These are phyloP conservation scores for Monopis laevigella DNA, from an alignment of 2,888 invertebrate species.

Conservation along the genomic window DNA sequence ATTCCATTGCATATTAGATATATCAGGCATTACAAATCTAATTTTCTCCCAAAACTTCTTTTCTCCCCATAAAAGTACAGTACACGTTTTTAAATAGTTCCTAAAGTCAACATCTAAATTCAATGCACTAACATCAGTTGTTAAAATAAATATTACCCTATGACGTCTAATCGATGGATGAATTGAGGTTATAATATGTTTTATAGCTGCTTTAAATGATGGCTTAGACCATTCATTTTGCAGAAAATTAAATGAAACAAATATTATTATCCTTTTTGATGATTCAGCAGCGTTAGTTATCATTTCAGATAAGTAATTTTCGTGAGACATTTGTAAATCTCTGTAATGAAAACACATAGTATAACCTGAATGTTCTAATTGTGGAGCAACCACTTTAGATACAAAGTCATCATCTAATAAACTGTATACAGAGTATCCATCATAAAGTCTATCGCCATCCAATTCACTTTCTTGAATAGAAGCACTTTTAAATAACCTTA, in stretches of 20 bases:
- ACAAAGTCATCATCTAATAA: conserved; percentile 80
- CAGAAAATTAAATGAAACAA: conserved; percentile 83
- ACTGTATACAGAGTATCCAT: conserved; percentile 89
- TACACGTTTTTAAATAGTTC: conserved; percentile 74
- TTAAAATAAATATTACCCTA: conserved; percentile 64
- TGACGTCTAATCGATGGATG: conserved; percentile 73
- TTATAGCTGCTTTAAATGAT: conserved; percentile 83
- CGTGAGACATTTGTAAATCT: conserved; percentile 69
- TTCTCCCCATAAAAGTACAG: conserved; percentile 81
- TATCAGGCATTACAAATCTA: conserved; percentile 83
- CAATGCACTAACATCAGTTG: conserved; percentile 74
- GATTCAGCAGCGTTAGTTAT: conserved; percentile 71
- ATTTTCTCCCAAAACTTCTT: conserved; percentile 91
- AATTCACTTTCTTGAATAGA: conserved; percentile 66
- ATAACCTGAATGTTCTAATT: conserved; percentile 75
- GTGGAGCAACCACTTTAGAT: conserved; percentile 74
- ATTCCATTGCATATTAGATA: conserved; percentile 70
- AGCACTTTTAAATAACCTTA: conserved; percentile 76
- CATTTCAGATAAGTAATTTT: conserved; percentile 70
- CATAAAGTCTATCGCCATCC: conserved; percentile 77
- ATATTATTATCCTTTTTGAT: conserved; percentile 76
- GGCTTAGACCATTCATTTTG: conserved; percentile 85
- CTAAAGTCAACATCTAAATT: conserved; percentile 81
- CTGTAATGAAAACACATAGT: conserved; percentile 76
- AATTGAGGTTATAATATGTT: conserved; percentile 72